phyloP scores from a whole-genome alignment of 2,797 vertebrate species.

The Loris lydekkerianus region DNA sequence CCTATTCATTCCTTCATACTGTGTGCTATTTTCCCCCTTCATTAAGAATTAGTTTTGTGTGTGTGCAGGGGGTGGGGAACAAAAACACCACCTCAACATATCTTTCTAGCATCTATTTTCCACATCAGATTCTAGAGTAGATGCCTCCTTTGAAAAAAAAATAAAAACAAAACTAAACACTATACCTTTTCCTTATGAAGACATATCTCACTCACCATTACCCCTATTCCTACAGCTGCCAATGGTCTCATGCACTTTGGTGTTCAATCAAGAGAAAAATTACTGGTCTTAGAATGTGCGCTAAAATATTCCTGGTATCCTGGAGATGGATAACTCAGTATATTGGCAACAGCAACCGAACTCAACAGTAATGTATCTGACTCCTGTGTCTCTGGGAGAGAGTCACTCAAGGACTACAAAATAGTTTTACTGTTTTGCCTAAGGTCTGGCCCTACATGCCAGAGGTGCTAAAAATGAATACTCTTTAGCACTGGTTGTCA shows the following conservation, averaged over 20 bases:
- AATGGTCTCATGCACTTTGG: background rate
- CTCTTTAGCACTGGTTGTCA: background rate
- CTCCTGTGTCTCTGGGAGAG: background rate
- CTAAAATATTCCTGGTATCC: conserved; percentile 1
- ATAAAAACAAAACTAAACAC: background rate
- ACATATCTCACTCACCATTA: background rate
- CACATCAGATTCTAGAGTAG: conserved; percentile 18
- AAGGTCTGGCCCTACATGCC: background rate
- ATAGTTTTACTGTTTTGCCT: background rate
- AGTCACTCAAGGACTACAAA: background rate
- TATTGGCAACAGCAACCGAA: background rate
- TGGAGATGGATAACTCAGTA: background rate
- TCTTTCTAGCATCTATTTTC: background rate
- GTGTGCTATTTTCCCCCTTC: background rate
- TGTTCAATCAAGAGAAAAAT: conserved; percentile 47
- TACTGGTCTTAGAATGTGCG: background rate
- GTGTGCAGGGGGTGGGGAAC: background rate
- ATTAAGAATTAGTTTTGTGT: conserved; percentile 1
- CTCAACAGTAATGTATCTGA: background rate
- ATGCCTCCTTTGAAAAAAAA: background rate
- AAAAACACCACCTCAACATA: background rate
- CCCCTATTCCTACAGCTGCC: background rate
- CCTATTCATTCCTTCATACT: conserved; percentile 65
- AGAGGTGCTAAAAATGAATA: background rate
- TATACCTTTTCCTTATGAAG: background rate